phyloP scores from a whole-genome alignment of 2,797 vertebrate genomes.

The Eupleurogrammus muticus region DNA sequence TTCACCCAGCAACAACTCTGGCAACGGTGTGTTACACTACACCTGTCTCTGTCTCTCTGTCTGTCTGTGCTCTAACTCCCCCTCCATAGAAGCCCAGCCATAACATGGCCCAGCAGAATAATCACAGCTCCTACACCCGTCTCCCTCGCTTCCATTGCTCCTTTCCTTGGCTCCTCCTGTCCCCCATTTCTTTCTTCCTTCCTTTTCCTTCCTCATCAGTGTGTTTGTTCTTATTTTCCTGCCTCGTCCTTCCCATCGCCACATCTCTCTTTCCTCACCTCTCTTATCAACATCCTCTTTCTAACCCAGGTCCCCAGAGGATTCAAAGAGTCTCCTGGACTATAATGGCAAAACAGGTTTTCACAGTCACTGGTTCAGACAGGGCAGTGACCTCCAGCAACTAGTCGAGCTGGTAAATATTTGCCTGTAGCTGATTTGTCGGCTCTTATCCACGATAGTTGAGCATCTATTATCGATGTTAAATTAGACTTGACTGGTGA shows the following conservation, averaged over 20 bases:
- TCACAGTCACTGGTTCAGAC: constrained; percentile 20
- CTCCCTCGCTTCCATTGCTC: constrained; percentile 11
- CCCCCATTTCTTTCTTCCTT: constrained; percentile 22
- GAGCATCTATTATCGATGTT: background rate
- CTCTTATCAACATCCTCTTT: constrained; percentile 62
- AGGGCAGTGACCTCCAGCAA: constrained; percentile 11
- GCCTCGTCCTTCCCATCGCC: constrained; percentile 33
- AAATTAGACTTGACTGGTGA: background rate
- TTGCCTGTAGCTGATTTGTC: constrained; percentile 11
- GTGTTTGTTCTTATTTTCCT: constrained; percentile 38
- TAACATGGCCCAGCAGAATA: constrained; percentile 6
- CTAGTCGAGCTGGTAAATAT: constrained; percentile 8
- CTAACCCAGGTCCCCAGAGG: constrained; percentile 39
- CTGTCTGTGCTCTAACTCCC: constrained; percentile 17
- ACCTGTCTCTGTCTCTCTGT: constrained; percentile 59
- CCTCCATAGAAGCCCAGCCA: background rate
- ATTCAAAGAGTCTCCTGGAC: constrained; percentile 44
- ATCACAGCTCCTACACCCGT: constrained; percentile 1
- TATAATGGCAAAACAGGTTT: constrained; percentile 45
- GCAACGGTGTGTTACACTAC: constrained; percentile 81
- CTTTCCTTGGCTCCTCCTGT: constrained; percentile 1
- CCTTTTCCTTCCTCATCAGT: constrained; percentile 45
- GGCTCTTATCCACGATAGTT: background rate
- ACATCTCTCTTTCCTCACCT: constrained; percentile 57
- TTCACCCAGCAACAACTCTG: constrained; percentile 93